A percentile compares a stretch with the other conserved stretches of the same genome.
Evolutionary conservation across 2,888 invertebrate species (phyloP).

Genomic region (Embidobia sp.): DNA sequence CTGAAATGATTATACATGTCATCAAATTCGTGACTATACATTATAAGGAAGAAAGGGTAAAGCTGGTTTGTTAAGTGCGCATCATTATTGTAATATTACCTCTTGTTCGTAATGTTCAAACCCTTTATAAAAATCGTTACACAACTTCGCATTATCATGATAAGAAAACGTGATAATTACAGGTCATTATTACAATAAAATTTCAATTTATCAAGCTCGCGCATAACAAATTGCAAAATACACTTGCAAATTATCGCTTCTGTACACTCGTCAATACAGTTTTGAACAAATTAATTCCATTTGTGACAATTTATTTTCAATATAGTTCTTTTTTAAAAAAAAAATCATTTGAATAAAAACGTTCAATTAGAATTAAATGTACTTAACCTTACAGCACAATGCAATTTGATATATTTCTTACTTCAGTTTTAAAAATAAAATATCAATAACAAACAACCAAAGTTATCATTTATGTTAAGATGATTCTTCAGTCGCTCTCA

Average conservation of each 20-base stretch:
- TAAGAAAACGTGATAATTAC: conserved; percentile 55
- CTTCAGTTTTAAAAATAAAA: too few species aligned
- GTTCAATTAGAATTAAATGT: too few species aligned
- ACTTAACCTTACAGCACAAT: too few species aligned
- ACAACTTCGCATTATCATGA: conserved; percentile 36
- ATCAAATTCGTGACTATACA: conserved; percentile 33
- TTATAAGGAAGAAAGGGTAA: conserved; percentile 55
- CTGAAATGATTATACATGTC: conserved; percentile 10
- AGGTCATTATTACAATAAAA: conserved; percentile 50
- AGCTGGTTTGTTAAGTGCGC: conserved; percentile 49
- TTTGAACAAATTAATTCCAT: conserved; percentile 10
- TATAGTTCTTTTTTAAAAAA: too few species aligned
- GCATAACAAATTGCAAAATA: conserved; percentile 46
- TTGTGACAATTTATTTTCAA: too few species aligned
- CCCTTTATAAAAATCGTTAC: conserved; percentile 48
- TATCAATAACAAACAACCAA: too few species aligned
- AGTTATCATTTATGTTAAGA: too few species aligned
- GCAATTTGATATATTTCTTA: too few species aligned
- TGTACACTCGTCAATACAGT: conserved; percentile 14
- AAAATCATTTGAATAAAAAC: too few species aligned
- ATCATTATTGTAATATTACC: conserved; percentile 33
- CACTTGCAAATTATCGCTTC: conserved; percentile 27
- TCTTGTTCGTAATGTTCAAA: conserved; percentile 36
- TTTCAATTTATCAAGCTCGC: conserved; percentile 29
- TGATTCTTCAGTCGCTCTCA: too few species aligned